Base-by-base conservation (phyloP, 2,797 vertebrate species). In the Enteromius unitaeniatus region DNA sequence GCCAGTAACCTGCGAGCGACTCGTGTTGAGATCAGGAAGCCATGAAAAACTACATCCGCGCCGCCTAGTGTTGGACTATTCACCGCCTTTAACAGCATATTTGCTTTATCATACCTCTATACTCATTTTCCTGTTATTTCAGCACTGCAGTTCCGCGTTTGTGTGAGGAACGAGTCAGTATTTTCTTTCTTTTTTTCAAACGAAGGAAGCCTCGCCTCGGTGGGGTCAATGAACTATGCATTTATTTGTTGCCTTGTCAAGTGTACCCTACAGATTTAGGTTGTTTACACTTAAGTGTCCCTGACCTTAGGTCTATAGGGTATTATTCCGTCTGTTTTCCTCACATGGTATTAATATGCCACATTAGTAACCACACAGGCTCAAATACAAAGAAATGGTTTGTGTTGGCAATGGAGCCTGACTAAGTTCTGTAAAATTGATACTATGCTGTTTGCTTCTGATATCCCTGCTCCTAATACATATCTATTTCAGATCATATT, bases 211-310 rank as follows among this genome's bases (percentile, higher is more conserved):
- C 92, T 92, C 93, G 90, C 93, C 93, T 90, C 91, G 17, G n/a
- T 53, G 88, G 83, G 92, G 90, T 93, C 93, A 92, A 82, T 92
- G 92, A 93, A 93, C 92, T 93, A 79, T 67, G 67, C 58, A 10
- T 77, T 84, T 10, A 42, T 82, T 76, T 62, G 37, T 51, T 79
- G 28, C 21, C 45, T 69, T 83, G 53, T 86, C 75, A 70, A 87
- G 83, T 74, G 65, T 80, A 80, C 76, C 81, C 64, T 37, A 76
- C 58, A 26, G 31, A 78, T 19, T 88, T 76, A 81, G 85, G 85
- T 70, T 93, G 91, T 91, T 93, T 92, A 80, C 64, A 10, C 83
- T 26, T 53, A 19, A 88, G 37, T 64, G 82, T 88, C 86, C 84
- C 90, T 11, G 64, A 68, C 77, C 28, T n/a, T 13, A 58, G 34